A percentile compares a stretch with the other conserved stretches of the same genome.
Evolutionary conservation across 2,113 vertebrate genomes (phyloP).

Genomic region (Neodon shergylaensis): DNA sequence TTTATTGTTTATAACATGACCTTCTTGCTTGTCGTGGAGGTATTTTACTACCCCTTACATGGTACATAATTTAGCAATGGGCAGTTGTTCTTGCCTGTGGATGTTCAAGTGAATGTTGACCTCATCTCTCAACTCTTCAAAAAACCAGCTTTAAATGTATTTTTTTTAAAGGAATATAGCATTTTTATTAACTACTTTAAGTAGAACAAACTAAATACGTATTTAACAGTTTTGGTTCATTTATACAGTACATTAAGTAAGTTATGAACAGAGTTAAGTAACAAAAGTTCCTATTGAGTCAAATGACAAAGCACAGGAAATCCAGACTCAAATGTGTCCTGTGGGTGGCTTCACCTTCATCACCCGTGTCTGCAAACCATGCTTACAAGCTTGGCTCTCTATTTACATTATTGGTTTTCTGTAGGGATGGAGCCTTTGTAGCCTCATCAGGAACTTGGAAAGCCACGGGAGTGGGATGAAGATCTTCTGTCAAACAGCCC

Average conservation of each 20-base stretch:
- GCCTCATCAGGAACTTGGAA: slow-evolving; percentile 63
- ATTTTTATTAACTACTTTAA: slow-evolving; percentile 89
- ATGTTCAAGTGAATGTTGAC: slow-evolving; percentile 13
- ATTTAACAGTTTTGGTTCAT: slow-evolving; percentile 87
- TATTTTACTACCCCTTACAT: slow-evolving; percentile 1
- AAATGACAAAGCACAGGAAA: slow-evolving; percentile 83
- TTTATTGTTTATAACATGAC: neutral
- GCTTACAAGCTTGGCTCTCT: slow-evolving; percentile 74
- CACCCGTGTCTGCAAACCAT: slow-evolving; percentile 66
- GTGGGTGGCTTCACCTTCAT: slow-evolving; percentile 80
- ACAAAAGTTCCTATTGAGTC: slow-evolving; percentile 85
- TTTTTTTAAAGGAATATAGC: slow-evolving; percentile 83
- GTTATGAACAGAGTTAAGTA: slow-evolving; percentile 88
- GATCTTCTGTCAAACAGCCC: slow-evolving; percentile 30
- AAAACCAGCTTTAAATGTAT: neutral
- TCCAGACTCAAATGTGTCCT: slow-evolving; percentile 70
- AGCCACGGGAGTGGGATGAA: slow-evolving; percentile 18
- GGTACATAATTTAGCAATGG: neutral
- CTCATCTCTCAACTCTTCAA: too few species aligned
- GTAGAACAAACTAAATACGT: slow-evolving; percentile 91
- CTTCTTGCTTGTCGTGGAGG: neutral
- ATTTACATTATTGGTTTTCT: slow-evolving; percentile 79
- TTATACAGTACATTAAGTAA: slow-evolving; percentile 91
- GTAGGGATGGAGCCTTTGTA: slow-evolving; percentile 20
- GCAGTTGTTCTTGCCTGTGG: neutral